Conservation (phyloP, 53 echinoderm and acorn worm genomes). For the Hippasteria phrygiana region DNA sequence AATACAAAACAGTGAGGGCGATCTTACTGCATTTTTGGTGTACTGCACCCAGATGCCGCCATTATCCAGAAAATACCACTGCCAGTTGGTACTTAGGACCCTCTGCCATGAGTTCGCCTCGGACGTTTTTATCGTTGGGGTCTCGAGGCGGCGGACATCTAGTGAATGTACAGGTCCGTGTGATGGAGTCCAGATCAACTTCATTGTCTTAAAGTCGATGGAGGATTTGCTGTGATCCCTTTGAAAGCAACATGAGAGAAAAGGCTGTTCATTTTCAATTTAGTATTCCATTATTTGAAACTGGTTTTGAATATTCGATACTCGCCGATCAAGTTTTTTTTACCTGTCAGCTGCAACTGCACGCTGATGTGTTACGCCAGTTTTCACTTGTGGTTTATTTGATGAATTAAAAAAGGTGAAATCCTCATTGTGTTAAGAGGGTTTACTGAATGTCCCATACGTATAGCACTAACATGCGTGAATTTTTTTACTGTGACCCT, state of each 20-base stretch:
- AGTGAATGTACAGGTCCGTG: neutral
- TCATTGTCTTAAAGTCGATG: slow-evolving; percentile 56
- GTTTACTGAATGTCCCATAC: too few relatives aligned
- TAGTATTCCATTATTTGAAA: too few relatives aligned
- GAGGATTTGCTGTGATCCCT: neutral
- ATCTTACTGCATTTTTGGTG: slow-evolving; percentile 6
- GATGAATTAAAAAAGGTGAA: too few relatives aligned
- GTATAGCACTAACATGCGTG: too few relatives aligned
- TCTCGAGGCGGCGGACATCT: slow-evolving; percentile 46
- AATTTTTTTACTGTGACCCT: too few relatives aligned
- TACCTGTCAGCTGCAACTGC: too few relatives aligned
- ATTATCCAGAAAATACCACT: slow-evolving; percentile 60
- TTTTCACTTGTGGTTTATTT: too few relatives aligned
- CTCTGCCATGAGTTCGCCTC: slow-evolving; percentile 18
- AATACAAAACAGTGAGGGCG: neutral
- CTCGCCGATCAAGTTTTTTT: too few relatives aligned
- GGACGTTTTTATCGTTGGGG: neutral
- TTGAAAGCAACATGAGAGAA: neutral
- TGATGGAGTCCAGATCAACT: neutral
- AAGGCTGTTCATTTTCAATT: too few relatives aligned
- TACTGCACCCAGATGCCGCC: slow-evolving; percentile 33
- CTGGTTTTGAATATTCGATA: too few relatives aligned
- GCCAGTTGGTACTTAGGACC: slow-evolving; percentile 44
- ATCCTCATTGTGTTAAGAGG: too few relatives aligned
- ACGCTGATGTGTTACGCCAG: too few relatives aligned